Conservation (phyloP, 1,140 invertebrate species). For the Drosophila equinoxialis region DNA sequence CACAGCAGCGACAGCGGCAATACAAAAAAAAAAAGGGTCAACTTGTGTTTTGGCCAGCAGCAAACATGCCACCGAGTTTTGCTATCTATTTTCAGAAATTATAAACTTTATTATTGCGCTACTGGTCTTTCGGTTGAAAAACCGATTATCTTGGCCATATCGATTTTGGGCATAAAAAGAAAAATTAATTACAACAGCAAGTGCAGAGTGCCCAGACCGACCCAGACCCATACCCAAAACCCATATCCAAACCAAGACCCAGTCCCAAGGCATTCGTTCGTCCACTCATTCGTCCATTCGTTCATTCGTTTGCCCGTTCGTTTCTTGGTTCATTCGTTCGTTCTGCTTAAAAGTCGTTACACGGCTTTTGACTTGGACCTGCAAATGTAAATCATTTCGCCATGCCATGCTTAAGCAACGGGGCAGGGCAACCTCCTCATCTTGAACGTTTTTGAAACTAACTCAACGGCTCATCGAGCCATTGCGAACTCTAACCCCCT, state of each 20-base stretch:
- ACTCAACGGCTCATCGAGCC: constrained; percentile 67
- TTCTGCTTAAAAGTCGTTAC: constrained; percentile 57
- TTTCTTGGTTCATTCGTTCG: constrained; percentile 15
- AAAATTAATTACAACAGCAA: constrained; percentile 28
- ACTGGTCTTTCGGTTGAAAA: constrained; percentile 60
- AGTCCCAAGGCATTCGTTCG: constrained; percentile 29
- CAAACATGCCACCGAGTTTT: constrained; percentile 63
- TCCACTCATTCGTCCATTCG: neutral
- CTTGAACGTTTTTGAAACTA: constrained; percentile 41
- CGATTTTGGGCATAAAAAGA: constrained; percentile 43
- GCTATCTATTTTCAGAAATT: constrained; percentile 50
- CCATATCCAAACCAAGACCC: neutral
- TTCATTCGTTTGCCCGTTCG: constrained; percentile 13
- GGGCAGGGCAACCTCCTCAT: constrained; percentile 21
- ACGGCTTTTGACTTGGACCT: constrained; percentile 61
- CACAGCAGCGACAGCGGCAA: constrained; percentile 1
- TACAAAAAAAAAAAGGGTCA: constrained; percentile 59
- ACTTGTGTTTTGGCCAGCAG: constrained; percentile 46
- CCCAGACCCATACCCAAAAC: too few species aligned
- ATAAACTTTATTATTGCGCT: constrained; percentile 69
- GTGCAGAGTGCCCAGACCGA: constrained; percentile 3
- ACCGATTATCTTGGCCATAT: constrained; percentile 47
- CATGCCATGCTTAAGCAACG: constrained; percentile 49
- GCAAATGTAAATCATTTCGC: constrained; percentile 82
- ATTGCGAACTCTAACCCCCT: constrained; percentile 78